Conservation (phyloP, 2,113 vertebrate species). For the Lophius piscatorius region DNA sequence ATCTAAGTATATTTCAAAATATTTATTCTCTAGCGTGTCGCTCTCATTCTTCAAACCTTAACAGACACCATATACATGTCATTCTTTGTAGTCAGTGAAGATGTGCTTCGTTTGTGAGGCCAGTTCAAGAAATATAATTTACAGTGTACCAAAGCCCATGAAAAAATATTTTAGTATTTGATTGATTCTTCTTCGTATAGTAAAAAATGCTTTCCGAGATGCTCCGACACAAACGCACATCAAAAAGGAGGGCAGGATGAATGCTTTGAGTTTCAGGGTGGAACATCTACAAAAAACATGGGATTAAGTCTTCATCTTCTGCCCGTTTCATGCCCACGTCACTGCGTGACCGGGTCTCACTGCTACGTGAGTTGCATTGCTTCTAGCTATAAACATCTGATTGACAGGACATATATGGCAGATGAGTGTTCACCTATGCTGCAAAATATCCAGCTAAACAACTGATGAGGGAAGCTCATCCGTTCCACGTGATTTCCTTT, state of each 20-base stretch:
- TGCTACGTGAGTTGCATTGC: constrained; percentile 55
- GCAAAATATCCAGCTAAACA: constrained; percentile 53
- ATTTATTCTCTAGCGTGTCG: constrained; percentile 65
- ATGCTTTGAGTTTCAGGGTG: constrained; percentile 41
- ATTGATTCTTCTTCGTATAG: constrained; percentile 44
- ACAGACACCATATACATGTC: constrained; percentile 55
- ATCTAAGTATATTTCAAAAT: constrained; percentile 72
- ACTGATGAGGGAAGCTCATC: constrained; percentile 13
- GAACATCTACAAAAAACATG: constrained; percentile 5
- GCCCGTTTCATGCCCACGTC: constrained; percentile 24
- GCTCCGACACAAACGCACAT: constrained; percentile 60
- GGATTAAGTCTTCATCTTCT: constrained; percentile 29
- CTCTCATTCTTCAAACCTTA: constrained; percentile 62
- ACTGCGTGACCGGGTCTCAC: constrained; percentile 31
- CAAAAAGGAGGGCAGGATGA: constrained; percentile 36
- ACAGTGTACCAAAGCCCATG: constrained; percentile 73
- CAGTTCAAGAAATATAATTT: constrained; percentile 63
- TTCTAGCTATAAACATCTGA: constrained; percentile 40
- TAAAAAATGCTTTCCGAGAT: constrained; percentile 52
- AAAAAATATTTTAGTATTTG: constrained; percentile 56
- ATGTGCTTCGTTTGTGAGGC: constrained; percentile 65
- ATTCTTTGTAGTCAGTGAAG: constrained; percentile 60
- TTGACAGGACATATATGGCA: constrained; percentile 46
- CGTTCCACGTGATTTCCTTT: background rate
- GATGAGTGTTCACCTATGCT: constrained; percentile 24